These are phyloP conservation scores for Callionymus lyra DNA, from an alignment of 2,113 vertebrate genomes.

Conservation along the genomic window DNA sequence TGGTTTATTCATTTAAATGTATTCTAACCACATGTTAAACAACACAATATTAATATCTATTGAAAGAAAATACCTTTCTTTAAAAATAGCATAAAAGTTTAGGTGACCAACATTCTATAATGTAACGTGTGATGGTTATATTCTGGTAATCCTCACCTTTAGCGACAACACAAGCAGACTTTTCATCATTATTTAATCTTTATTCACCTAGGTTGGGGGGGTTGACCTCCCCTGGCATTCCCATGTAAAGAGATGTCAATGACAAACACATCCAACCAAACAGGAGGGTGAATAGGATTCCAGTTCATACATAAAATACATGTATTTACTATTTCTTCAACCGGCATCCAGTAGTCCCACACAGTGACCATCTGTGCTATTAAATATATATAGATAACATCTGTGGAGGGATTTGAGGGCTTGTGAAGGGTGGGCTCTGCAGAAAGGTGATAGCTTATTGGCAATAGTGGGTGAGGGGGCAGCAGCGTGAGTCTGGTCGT, in stretches of 20 bases:
- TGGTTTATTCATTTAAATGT: too few relatives aligned
- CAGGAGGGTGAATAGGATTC: constrained; percentile 58
- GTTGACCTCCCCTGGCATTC: constrained; percentile 66
- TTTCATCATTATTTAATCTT: constrained; percentile 58
- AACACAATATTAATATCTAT: too few relatives aligned
- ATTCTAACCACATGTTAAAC: too few relatives aligned
- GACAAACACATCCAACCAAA: constrained; percentile 72
- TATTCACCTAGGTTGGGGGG: constrained; percentile 66
- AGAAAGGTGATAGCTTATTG: constrained; percentile 44
- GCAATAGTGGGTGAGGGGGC: constrained; percentile 28
- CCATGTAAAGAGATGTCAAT: constrained; percentile 71
- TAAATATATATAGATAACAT: constrained; percentile 73
- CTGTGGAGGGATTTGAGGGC: constrained; percentile 51
- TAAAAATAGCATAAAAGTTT: background rate
- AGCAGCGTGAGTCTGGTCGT: constrained; percentile 24
- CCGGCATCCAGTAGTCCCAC: constrained; percentile 58
- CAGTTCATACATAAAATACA: constrained; percentile 78
- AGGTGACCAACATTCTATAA: too few relatives aligned
- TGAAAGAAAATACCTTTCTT: constrained; percentile 1
- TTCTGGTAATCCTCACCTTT: too few relatives aligned
- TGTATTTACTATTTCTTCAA: constrained; percentile 67
- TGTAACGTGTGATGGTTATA: too few relatives aligned
- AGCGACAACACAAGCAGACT: constrained; percentile 23
- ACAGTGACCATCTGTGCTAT: constrained; percentile 68
- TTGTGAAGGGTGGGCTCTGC: constrained; percentile 11